phyloP scores from a whole-genome alignment of 1,140 invertebrate genomes.

The Centruroides sculpturatus region DNA sequence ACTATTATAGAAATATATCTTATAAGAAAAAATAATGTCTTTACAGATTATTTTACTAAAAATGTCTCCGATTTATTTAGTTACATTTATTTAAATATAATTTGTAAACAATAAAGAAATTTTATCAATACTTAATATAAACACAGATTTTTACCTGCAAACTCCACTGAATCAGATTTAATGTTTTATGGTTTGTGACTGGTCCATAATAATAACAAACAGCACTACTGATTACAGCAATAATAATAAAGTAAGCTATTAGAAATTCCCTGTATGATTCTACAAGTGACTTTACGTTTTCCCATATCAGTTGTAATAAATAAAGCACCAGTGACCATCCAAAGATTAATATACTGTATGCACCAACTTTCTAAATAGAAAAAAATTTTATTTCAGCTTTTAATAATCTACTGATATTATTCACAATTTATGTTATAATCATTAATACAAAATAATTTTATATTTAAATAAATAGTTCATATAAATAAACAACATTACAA shows the following conservation, averaged over 20 bases:
- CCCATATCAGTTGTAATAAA: constrained; percentile 56
- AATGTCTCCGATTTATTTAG: too few relatives aligned
- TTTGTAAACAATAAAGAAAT: too few relatives aligned
- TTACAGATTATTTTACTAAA: too few relatives aligned
- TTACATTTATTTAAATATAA: too few relatives aligned
- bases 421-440: too few relatives aligned
- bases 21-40: too few relatives aligned
- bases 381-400: constrained; percentile 7
- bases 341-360: constrained; percentile 29
- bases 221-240: constrained; percentile 62
- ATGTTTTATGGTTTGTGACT: constrained; percentile 55
- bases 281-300: constrained; percentile 52
- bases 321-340: constrained; percentile 70
- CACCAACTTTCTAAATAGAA: constrained; percentile 43
- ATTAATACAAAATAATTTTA: too few relatives aligned
- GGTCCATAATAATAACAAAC: constrained; percentile 79
- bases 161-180: constrained; percentile 72
- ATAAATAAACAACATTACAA: too few relatives aligned
- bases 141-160: constrained; percentile 42
- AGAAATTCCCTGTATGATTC: constrained; percentile 53
- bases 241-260: constrained; percentile 55
- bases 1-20: too few relatives aligned
- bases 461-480: too few relatives aligned
- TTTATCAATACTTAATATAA: too few relatives aligned
- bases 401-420: too few relatives aligned